phyloP scores from a whole-genome alignment of 2,113 vertebrate species.

The Erpornis zantholeuca region DNA sequence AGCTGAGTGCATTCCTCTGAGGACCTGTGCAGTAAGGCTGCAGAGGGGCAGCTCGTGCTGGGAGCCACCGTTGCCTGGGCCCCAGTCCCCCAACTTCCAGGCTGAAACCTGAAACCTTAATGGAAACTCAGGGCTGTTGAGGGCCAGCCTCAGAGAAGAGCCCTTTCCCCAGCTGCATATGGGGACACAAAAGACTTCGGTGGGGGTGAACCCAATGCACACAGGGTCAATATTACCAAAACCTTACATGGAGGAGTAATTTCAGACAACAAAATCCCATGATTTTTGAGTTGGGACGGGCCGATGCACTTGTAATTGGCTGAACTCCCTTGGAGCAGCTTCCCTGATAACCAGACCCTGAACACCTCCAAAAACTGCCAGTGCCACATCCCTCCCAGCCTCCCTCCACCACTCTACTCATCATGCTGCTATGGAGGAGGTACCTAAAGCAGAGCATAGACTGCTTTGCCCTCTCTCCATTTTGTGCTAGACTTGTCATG shows the following conservation, averaged over 20 bases:
- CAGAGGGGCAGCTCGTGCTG: neutral
- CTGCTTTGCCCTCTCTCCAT: neutral
- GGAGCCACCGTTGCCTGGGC: fast-evolving
- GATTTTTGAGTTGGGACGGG: fast-evolving
- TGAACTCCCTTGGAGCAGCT: neutral
- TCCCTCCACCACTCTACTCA: neutral
- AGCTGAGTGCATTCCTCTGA: neutral
- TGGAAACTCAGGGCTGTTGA: neutral
- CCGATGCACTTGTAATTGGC: neutral
- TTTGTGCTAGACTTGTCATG: neutral
- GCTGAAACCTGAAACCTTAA: neutral
- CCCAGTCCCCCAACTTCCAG: fast-evolving
- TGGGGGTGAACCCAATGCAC: neutral
- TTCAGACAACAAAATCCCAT: neutral
- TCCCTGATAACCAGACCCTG: neutral
- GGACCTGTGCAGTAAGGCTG: neutral
- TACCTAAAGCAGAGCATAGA: neutral
- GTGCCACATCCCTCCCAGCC: neutral
- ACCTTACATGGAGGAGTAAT: neutral
- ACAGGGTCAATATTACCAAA: neutral
- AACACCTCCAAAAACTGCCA: neutral
- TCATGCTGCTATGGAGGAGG: neutral
- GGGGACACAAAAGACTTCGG: neutral
- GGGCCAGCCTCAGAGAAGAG: neutral
- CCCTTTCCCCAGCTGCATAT: neutral